Conservation (phyloP, 2,888 invertebrate genomes). For the Notodonta ziczac region DNA sequence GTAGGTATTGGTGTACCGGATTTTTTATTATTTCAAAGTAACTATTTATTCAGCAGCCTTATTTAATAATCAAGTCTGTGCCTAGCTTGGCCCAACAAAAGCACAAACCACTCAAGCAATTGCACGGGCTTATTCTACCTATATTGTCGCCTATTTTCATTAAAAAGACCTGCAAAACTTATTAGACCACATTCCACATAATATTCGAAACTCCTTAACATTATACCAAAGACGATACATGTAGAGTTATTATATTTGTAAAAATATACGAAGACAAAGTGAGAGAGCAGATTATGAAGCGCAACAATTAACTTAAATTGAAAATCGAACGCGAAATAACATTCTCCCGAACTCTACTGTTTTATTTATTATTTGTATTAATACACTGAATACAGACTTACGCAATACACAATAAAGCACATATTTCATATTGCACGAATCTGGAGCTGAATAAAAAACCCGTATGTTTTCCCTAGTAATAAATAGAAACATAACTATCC, state of each 20-base stretch:
- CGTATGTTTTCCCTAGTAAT: constrained; percentile 1
- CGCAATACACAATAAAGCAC: no score
- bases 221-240: no score
- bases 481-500: neutral
- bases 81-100: neutral
- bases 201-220: no score
- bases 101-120: no score
- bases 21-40: neutral
- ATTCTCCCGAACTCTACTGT: no score
- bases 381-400: no score
- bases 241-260: no score
- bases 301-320: no score
- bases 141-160: neutral
- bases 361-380: no score
- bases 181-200: neutral
- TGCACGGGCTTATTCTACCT: neutral
- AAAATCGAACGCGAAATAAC: no score
- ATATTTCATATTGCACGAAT: neutral
- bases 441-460: neutral
- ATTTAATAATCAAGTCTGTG: neutral
- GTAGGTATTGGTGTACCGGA: neutral
- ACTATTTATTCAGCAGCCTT: constrained; percentile 1
- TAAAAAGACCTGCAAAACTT: neutral
- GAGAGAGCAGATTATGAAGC: no score
- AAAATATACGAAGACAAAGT: no score